Base-by-base conservation (phyloP, 2,888 invertebrate species). In the Chloroclystis v-ata region DNA sequence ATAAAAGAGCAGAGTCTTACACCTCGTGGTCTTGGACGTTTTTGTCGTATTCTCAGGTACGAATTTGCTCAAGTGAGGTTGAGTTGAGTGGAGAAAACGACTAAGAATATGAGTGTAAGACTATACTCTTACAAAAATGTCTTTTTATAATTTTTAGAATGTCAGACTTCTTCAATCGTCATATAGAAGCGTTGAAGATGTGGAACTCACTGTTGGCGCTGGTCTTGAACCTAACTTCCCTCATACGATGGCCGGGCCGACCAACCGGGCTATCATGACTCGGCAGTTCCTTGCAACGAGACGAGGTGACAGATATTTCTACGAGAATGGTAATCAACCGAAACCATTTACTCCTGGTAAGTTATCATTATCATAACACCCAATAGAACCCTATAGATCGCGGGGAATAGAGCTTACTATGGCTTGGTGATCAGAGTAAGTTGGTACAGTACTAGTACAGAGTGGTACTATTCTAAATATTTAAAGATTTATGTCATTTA, bases 231-330 rank as follows among this genome's bases (percentile, higher is more conserved):
- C 76, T 1, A 91, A 91, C 38, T 90, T 93, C 0, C 88, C 89
- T 1, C 93, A 91, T 0, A 89, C 94, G 0, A 77, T 93, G 28
- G 86, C 92, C 0, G 95, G 95, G 0, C 95, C 95, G 4, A 94
- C 95, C 0, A 95, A 94, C 81, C 87, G 92, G 8, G 94, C 95
- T 65, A 92, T 96, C 54, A 75, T 95, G 9, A 91, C 91, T 0
- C 92, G 92, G 67, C 95, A 95, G 73, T 95, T 95, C 77, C 91
- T 89, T 63, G 88, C 92, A 57, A 91, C 94, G 1, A 90, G 95
- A 61, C 91, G 90, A 8, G 94, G 94, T 1, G 96, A 96, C 78
- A 87, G 95, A 47, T 95, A 90, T 74, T 95, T 93, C 90, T 95
- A 90, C 65, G 93, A 92, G 71, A 89, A 89, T 60, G 86, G n/a